Base-by-base conservation (phyloP, 2,888 invertebrate species). In the Calliphora vomitoria region DNA sequence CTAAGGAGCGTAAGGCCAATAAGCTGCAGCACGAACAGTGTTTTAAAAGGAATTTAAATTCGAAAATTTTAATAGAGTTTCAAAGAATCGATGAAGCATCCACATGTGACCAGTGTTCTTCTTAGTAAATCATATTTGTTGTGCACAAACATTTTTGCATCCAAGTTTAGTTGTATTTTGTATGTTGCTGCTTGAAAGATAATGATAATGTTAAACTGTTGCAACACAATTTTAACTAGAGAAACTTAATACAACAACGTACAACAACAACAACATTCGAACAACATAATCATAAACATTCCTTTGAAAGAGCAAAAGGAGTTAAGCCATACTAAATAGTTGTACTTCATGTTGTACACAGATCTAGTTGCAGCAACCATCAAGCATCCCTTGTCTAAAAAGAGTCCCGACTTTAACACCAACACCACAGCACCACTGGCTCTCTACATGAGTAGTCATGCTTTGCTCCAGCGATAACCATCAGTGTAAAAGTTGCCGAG, bases 351-450 rank as follows among this genome's bases (percentile, higher is more conserved):
- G 53, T 41, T 72, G 53, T 64, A 41, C 25, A 31, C 58, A 81
- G 53, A 66, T 47, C 55, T 76, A 55, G 75, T 60, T 75, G 31
- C 53, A 6, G 20, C 44, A 60, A 25, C 25, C 62, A 62, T 50
- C 80, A 50, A 18, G 15, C 18, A 66, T 35, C 66, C 80, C 85
- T 69, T 80, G 80, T 66, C 50, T 71, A 80, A 78, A 81, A 58
- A 84, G 82, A 79, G 85, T 87, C 87, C 85, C 87, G 82, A 87
- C 87, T 87, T 87, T 87, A 87, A 87, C 87, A 87, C 87, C 81
- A 84, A 78, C 68, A 82, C 72, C 35, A 35, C 4, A 44, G 13
- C 44, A 13, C 47, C 47, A 13, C 44, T 55, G 20, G 41, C 58
- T 31, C 87, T 75, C 87, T 75, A 87, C 87, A 85, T 87, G 87